phyloP scores from a whole-genome alignment of 2,888 invertebrate species.

The Lapara coniferarum region DNA sequence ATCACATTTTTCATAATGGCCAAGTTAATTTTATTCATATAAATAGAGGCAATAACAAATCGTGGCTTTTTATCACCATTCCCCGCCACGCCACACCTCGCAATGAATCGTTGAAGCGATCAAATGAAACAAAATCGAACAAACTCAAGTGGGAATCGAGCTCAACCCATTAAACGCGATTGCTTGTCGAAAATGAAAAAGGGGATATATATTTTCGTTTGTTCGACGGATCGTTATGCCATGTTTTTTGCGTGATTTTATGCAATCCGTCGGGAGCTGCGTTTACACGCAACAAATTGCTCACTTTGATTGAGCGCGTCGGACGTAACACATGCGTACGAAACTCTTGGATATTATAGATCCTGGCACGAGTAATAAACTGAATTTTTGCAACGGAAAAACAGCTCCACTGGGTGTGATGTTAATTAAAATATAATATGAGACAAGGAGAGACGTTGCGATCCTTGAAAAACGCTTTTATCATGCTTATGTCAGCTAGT shows the following conservation, averaged over 20 bases:
- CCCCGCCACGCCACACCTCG: conserved; percentile 30
- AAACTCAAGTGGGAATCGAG: conserved; percentile 78
- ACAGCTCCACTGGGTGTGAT: no score
- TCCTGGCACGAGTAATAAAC: no score
- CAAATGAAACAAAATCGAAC: conserved; percentile 76
- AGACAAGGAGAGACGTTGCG: no score
- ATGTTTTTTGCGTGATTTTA: conserved; percentile 71
- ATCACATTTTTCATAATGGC: conserved; percentile 22
- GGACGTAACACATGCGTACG: conserved; percentile 30
- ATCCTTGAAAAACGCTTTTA: no score
- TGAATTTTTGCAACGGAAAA: no score
- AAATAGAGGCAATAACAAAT: conserved; percentile 38
- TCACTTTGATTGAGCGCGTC: conserved; percentile 66
- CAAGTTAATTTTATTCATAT: conserved; percentile 29
- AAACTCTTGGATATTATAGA: no score
- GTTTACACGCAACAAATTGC: conserved; percentile 74
- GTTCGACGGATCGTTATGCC: conserved; percentile 62
- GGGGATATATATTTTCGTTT: conserved; percentile 76
- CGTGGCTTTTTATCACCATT: conserved; percentile 38
- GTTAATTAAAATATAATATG: no score
- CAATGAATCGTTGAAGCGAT: conserved; percentile 64
- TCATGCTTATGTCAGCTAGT: no score
- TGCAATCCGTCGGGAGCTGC: conserved; percentile 71
- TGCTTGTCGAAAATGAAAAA: conserved; percentile 81
- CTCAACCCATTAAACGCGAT: conserved; percentile 77